Evolutionary conservation across 2,797 vertebrate genomes (phyloP).

Genomic region (Aldrovandia affinis): DNA sequence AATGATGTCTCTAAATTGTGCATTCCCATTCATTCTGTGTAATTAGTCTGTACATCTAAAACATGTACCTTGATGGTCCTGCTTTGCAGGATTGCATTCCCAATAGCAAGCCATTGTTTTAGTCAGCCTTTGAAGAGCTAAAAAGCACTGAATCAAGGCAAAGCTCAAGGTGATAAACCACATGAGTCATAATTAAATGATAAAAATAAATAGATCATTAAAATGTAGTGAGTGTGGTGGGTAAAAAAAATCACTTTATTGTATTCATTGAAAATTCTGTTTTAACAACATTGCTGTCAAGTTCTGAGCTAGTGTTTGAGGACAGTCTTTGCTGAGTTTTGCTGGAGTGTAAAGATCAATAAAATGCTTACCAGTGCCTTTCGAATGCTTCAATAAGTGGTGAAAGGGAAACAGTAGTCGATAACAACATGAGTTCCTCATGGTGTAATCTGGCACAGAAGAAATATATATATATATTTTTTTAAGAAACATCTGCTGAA

Average conservation of each 20-base stretch:
- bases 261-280: conserved; percentile 23
- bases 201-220: no score
- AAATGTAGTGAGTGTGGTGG: background rate
- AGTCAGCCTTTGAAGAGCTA: background rate
- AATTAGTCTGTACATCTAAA: background rate
- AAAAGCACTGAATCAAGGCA: background rate
- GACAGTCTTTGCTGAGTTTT: conserved; percentile 25
- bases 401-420: background rate
- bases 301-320: background rate
- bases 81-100: background rate
- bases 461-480: no score
- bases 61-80: background rate
- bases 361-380: conserved; percentile 17
- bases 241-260: background rate
- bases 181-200: conserved; percentile 16
- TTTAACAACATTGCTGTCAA: conserved; percentile 14
- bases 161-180: background rate
- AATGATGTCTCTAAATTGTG: no score
- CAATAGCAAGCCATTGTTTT: background rate
- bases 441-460: no score
- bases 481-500: no score
- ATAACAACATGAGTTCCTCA: background rate
- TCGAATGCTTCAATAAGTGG: background rate
- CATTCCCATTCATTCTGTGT: background rate
- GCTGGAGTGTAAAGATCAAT: background rate